Conservation (phyloP, 2,113 vertebrate genomes). For the cat (Felis catus) region F.catus_Fca126_mat1.0 CM031419.1:13928501-13929000, state of each 20-base stretch:
- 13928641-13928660: slow-evolving; percentile 97
- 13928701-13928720: background rate
- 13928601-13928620: slow-evolving; percentile 99
- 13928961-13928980: background rate
- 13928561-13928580: slow-evolving; percentile 98
- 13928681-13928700: slow-evolving; percentile 68
- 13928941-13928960: background rate
- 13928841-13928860: slow-evolving; percentile 95
- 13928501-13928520: background rate
- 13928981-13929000: background rate
- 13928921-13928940: background rate
- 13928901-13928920: slow-evolving; percentile 82
- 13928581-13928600: slow-evolving; percentile 98
- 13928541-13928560: slow-evolving; percentile 99
- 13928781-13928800: slow-evolving; percentile 83
- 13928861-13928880: slow-evolving; percentile 90
- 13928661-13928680: slow-evolving; percentile 98
- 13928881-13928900: slow-evolving; percentile 95
- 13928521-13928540: slow-evolving; percentile 85
- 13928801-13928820: slow-evolving; percentile 97
- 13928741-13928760: background rate
- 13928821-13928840: slow-evolving; percentile 98
- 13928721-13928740: background rate
- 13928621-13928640: slow-evolving; percentile 98
- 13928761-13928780: background rate